Conservation (phyloP, 2,888 invertebrate species). For the Eristalinus aeneus region DNA sequence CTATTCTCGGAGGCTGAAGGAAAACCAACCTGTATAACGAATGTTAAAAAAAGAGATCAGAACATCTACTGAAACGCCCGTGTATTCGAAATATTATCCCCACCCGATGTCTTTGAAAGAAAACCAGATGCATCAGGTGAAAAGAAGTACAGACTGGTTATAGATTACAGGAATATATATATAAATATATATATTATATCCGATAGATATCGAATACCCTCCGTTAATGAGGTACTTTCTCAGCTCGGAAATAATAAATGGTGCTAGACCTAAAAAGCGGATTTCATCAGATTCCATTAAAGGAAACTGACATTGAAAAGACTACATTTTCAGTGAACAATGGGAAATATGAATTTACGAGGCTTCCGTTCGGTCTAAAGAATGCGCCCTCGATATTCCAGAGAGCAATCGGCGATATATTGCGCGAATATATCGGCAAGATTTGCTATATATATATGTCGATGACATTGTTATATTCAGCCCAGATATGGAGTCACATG, state of each 20-base stretch:
- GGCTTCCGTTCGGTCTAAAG: slow-evolving; percentile 43
- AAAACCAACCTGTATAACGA: too few relatives aligned
- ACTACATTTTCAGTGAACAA: slow-evolving; percentile 30
- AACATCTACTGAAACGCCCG: too few relatives aligned
- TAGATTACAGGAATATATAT: slow-evolving; percentile 42
- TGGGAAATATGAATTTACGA: slow-evolving; percentile 35
- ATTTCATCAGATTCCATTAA: slow-evolving; percentile 46
- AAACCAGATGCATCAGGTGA: neutral
- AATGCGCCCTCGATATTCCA: slow-evolving; percentile 41
- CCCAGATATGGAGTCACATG: slow-evolving; percentile 11
- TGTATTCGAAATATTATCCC: neutral
- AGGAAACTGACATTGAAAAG: slow-evolving; percentile 26
- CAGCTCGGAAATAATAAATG: slow-evolving; percentile 13
- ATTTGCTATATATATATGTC: slow-evolving; percentile 39
- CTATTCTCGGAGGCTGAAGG: too few relatives aligned
- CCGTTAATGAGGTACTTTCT: slow-evolving; percentile 14
- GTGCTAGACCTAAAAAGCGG: slow-evolving; percentile 36
- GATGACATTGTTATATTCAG: slow-evolving; percentile 52
- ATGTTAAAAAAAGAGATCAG: too few relatives aligned
- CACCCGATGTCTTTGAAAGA: neutral
- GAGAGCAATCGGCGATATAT: slow-evolving; percentile 16
- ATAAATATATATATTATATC: slow-evolving; percentile 13
- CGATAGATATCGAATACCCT: slow-evolving; percentile 29
- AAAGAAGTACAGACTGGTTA: slow-evolving; percentile 14
- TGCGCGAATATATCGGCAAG: slow-evolving; percentile 22